These are phyloP conservation scores for Aphelenchoides fujianensis DNA, from an alignment of 1,140 invertebrate species.

Conservation along the genomic window DNA sequence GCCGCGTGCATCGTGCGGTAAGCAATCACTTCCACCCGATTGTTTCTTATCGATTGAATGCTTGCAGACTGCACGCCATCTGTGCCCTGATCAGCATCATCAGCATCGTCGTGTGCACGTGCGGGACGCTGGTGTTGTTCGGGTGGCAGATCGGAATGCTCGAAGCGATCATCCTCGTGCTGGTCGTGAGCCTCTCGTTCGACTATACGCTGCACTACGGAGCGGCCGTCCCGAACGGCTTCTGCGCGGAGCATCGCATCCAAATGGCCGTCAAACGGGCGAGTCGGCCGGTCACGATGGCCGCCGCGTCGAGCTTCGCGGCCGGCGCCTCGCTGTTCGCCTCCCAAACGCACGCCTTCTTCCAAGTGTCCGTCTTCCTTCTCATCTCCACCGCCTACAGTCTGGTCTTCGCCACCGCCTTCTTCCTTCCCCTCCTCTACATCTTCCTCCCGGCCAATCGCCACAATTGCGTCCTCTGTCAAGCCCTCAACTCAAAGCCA, in stretches of 20 bases:
- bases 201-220: conserved; percentile 94
- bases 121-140: conserved; percentile 78
- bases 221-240: conserved; percentile 54
- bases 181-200: conserved; percentile 90
- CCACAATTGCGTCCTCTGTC: not conserved
- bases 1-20: conserved; percentile 45
- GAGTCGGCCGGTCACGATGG: conserved; percentile 78
- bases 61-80: conserved; percentile 40
- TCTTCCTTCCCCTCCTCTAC: conserved; percentile 68
- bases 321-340: conserved; percentile 85
- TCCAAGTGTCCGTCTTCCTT: conserved; percentile 79
- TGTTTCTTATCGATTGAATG: conserved; percentile 21
- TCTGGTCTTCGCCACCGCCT: conserved; percentile 89
- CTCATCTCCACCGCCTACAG: conserved; percentile 82
- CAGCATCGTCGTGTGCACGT: conserved; percentile 78
- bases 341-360: conserved; percentile 83
- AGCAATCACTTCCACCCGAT: not conserved
- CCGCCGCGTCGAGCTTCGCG: conserved; percentile 81
- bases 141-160: conserved; percentile 94
- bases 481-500: not conserved
- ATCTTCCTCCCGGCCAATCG: conserved; percentile 34
- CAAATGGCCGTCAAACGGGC: conserved; percentile 69
- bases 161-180: conserved; percentile 87
- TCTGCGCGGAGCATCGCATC: conserved; percentile 66
- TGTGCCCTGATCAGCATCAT: conserved; percentile 77